These are phyloP conservation scores for Leptodactylus fallax DNA, from an alignment of 2,797 vertebrate species.

Conservation along the genomic window DNA sequence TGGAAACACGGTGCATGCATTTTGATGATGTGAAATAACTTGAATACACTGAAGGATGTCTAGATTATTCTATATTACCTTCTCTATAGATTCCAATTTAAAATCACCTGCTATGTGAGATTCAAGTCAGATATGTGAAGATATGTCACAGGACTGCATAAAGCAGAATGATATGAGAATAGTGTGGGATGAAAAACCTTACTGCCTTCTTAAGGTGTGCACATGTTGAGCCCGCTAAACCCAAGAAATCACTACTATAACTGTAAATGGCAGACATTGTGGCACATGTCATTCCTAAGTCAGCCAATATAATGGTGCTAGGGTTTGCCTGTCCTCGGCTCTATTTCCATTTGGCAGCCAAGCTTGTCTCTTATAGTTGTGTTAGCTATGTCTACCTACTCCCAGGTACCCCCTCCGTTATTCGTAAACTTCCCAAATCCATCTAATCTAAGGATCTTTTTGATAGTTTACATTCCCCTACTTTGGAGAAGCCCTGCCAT, in stretches of 20 bases:
- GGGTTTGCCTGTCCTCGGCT: background rate
- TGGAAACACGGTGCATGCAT: constrained; percentile 58
- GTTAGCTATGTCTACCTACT: too few species aligned
- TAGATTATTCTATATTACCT: constrained; percentile 63
- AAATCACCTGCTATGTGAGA: constrained; percentile 64
- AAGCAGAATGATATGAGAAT: constrained; percentile 68
- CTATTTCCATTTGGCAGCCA: background rate
- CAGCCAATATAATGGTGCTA: background rate
- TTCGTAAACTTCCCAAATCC: background rate
- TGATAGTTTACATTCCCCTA: background rate
- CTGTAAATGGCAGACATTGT: background rate
- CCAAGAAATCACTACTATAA: background rate
- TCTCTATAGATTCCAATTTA: constrained; percentile 65
- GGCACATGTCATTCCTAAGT: background rate
- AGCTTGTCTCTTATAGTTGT: too few species aligned
- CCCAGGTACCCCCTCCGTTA: background rate
- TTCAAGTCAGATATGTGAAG: constrained; percentile 66
- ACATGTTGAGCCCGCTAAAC: background rate
- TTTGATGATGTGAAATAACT: constrained; percentile 64
- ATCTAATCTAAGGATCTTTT: background rate
- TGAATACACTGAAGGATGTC: constrained; percentile 48
- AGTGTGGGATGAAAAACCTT: background rate
- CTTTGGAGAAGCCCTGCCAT: background rate
- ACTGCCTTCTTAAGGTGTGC: background rate
- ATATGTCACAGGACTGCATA: constrained; percentile 66